Conservation (phyloP, 1,140 invertebrate species). For the Neodiprion pinetum region DNA sequence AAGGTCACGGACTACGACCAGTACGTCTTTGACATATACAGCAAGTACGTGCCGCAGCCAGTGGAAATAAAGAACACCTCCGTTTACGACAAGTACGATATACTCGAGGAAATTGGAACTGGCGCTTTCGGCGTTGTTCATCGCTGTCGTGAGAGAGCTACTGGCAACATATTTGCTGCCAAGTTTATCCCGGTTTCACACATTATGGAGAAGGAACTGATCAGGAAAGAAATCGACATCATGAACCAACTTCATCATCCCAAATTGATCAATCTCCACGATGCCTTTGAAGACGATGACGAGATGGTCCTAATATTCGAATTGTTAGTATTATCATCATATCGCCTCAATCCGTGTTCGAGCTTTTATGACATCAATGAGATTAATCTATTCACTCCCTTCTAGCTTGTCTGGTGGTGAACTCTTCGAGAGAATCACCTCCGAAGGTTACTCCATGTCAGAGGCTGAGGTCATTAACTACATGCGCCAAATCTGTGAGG, state of each 20-base stretch:
- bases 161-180: constrained; percentile 97
- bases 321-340: constrained; percentile 78
- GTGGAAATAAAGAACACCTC: constrained; percentile 95
- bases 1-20: constrained; percentile 95
- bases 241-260: constrained; percentile 99
- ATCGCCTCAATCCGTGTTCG: neutral
- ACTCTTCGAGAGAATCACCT: constrained; percentile 97
- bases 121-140: constrained; percentile 99
- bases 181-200: constrained; percentile 98
- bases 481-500: constrained; percentile 98
- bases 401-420: constrained; percentile 95
- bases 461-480: constrained; percentile 99
- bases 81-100: constrained; percentile 98
- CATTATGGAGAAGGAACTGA: constrained; percentile 94
- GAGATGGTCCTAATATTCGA: constrained; percentile 99
- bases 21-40: constrained; percentile 97
- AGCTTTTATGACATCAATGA: neutral
- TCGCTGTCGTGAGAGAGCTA: constrained; percentile 92
- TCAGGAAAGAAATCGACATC: constrained; percentile 98
- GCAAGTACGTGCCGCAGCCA: constrained; percentile 95
- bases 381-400: constrained; percentile 13
- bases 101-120: constrained; percentile 98
- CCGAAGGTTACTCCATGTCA: constrained; percentile 97
- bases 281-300: constrained; percentile 98
- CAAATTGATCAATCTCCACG: constrained; percentile 97